Conservation (phyloP, 2,888 invertebrate genomes). For the Eugnorisma glareosa region DNA sequence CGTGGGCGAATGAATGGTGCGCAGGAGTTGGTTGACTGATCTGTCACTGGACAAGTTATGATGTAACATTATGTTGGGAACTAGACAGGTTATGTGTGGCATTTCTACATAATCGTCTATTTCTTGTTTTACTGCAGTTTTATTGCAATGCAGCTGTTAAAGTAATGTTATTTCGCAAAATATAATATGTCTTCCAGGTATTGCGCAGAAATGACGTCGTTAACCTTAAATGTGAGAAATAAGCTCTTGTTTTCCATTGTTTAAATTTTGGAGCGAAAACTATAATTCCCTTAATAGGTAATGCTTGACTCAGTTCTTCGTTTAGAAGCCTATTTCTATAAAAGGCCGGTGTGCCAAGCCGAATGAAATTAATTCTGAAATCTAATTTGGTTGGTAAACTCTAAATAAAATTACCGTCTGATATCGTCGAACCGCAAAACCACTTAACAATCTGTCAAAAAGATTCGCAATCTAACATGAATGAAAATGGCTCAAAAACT, state of each 20-base stretch:
- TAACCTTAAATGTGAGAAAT: conserved; percentile 21
- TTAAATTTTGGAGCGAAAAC: conserved; percentile 50
- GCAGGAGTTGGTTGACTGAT: conserved; percentile 86
- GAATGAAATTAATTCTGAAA: conserved; percentile 33
- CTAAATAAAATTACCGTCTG: conserved; percentile 20
- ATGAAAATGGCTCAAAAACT: conserved; percentile 59
- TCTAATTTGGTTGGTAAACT: conserved; percentile 31
- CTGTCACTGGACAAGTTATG: conserved; percentile 84
- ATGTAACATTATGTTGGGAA: conserved; percentile 82
- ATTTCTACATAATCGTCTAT: conserved; percentile 48
- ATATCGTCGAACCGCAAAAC: conserved; percentile 8
- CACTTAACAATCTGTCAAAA: conserved; percentile 44
- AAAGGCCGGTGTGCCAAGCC: conserved; percentile 14
- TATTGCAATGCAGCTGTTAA: conserved; percentile 24
- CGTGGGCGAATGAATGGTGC: conserved; percentile 85
- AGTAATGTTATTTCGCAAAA: conserved; percentile 21
- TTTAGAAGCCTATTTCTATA: conserved; percentile 39
- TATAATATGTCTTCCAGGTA: conserved; percentile 16
- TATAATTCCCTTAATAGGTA: conserved; percentile 46
- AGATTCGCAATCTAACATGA: conserved; percentile 48
- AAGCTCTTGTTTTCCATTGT: conserved; percentile 38
- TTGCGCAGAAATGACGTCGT: conserved; percentile 9
- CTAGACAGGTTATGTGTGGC: conserved; percentile 54
- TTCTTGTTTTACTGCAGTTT: conserved; percentile 45
- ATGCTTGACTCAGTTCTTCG: conserved; percentile 51